Base-by-base conservation (phyloP, 1,140 invertebrate genomes). In the Bemisia tabaci region DNA sequence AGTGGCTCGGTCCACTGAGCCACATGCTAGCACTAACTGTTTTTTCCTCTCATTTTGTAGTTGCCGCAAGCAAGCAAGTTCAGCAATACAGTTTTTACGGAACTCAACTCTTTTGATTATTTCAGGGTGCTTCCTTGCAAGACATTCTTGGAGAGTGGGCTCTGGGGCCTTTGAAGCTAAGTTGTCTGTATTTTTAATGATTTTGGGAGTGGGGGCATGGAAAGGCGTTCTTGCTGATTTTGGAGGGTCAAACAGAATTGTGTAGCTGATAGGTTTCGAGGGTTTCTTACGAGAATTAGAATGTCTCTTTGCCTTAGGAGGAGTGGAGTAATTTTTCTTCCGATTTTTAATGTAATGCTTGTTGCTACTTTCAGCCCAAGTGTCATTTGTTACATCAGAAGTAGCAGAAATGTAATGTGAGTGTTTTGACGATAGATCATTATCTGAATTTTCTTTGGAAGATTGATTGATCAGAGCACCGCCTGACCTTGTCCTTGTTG, bases 81-180 rank as follows among this genome's bases (percentile, higher is more conserved):
- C 71, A 1, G 70, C 69, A 12, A 73, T 48, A 68, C 66, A 70
- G 63, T 70, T 66, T 22, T 71, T 62, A n/a, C 73, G 65, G 22
- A 67, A 26, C 64, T 74, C 68, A 12, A 71, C 73, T 64, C 67
- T 66, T 22, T 59, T 62, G 17, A 73, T 59, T 65, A 71, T 73
- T 58, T 71, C 72, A 17, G 72, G 72, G n/a, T 70, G 69, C 65
- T 73, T 73, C 17, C 22, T 59, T 24, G 68, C 23, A 27, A 74
- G 65, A 64, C 70, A 71, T 39, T 74, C 71, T 73, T 74, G 61
- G 22, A 68, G 65, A 24, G 66, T 9, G 33, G 17, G 33, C 33
- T 48, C 33, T 9, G 33, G 17, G 17, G 17, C 33, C 17, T 48
- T 48, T 48, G 33, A 48, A 17, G 33, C 33, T 64, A 60, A 26